Percentiles rank a stretch among this genome's conserved stretches.
Conservation (phyloP, 1,140 invertebrate species). For the Penaeus japonicus region DNA sequence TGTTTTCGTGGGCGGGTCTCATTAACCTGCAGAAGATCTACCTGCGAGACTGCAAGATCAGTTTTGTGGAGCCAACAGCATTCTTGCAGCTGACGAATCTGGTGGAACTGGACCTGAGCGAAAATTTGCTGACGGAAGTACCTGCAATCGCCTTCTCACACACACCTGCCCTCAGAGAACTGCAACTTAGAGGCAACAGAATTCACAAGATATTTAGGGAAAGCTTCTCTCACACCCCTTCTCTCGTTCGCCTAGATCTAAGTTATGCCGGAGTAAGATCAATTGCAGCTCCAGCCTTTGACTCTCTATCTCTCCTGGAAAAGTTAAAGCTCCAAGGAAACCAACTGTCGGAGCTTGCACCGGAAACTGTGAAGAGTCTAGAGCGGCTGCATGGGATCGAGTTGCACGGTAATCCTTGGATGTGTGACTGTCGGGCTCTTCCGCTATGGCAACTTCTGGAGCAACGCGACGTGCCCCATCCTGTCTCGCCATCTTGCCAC, state of each 20-base stretch:
- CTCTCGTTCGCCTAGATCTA: slow-evolving; percentile 83
- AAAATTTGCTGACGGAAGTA: slow-evolving; percentile 79
- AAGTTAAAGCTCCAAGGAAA: slow-evolving; percentile 54
- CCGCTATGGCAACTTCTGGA: slow-evolving; percentile 55
- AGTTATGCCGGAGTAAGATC: slow-evolving; percentile 80
- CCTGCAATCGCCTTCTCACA: slow-evolving; percentile 79
- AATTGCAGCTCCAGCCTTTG: slow-evolving; percentile 79
- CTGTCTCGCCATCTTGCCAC: slow-evolving; percentile 77
- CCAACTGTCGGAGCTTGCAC: slow-evolving; percentile 58
- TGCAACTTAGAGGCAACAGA: slow-evolving; percentile 81
- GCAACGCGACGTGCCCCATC: slow-evolving; percentile 69
- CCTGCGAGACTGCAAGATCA: slow-evolving; percentile 78
- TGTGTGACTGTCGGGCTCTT: slow-evolving; percentile 62
- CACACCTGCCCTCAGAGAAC: slow-evolving; percentile 76
- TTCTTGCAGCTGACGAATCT: slow-evolving; percentile 86
- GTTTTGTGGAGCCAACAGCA: slow-evolving; percentile 77
- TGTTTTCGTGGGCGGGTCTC: slow-evolving; percentile 79
- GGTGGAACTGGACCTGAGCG: slow-evolving; percentile 85
- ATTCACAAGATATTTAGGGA: slow-evolving; percentile 78
- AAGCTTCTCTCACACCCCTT: slow-evolving; percentile 77
- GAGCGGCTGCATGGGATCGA: slow-evolving; percentile 59
- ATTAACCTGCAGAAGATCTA: slow-evolving; percentile 87
- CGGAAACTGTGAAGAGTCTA: slow-evolving; percentile 61
- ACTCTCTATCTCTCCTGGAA: slow-evolving; percentile 60
- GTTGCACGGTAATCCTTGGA: slow-evolving; percentile 63